phyloP scores from a whole-genome alignment of 2,113 vertebrate genomes.

The Marmota monax region DNA sequence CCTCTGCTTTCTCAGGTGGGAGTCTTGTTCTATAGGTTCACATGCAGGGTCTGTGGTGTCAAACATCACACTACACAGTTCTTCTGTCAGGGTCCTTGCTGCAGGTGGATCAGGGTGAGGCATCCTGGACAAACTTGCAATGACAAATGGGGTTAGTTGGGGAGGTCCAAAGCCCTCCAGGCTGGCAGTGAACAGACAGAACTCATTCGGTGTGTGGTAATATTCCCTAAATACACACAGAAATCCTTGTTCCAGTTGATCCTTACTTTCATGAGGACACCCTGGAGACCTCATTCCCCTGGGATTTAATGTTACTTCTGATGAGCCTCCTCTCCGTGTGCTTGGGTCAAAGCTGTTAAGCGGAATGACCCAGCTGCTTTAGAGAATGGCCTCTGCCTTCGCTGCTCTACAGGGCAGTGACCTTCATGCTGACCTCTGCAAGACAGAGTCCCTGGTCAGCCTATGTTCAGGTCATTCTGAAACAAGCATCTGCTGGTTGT shows the following conservation, averaged over 20 bases:
- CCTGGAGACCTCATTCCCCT: neutral
- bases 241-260: neutral
- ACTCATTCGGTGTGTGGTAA: too few relatives aligned
- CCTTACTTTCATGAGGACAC: too few relatives aligned
- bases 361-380: accelerated
- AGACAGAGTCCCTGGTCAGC: neutral
- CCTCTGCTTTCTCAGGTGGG: neutral
- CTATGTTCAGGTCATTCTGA: neutral
- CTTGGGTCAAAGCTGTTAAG: neutral
- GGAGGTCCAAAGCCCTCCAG: neutral
- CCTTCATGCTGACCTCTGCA: neutral
- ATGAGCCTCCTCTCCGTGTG: accelerated
- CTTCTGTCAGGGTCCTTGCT: too few relatives aligned
- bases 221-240: neutral
- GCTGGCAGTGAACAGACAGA: neutral
- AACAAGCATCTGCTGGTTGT: neutral
- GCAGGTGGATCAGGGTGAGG: neutral
- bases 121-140: too few relatives aligned
- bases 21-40: neutral
- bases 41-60: accelerated
- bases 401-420: neutral
- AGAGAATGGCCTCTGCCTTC: neutral
- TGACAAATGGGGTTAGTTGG: neutral
- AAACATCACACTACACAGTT: neutral
- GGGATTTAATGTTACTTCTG: neutral